phyloP scores from a whole-genome alignment of 2,113 vertebrate species.

The Burhinus bistriatus region DNA sequence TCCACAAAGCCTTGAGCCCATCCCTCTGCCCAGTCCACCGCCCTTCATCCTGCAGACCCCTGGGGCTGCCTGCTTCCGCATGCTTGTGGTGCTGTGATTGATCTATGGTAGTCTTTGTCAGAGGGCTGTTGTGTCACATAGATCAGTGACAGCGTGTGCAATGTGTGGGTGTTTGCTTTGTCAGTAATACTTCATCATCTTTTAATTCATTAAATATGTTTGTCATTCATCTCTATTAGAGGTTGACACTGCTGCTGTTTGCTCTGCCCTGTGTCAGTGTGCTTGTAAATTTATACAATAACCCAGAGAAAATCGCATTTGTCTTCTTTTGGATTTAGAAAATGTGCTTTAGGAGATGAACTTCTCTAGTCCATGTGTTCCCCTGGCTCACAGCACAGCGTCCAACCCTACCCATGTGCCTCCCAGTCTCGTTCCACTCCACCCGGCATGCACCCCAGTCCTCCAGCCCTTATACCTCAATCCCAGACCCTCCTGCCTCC shows the following conservation, averaged over 20 bases:
- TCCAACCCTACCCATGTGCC: rapidly evolving
- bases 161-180: neutral
- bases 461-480: neutral
- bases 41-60: neutral
- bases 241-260: neutral
- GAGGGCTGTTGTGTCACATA: neutral
- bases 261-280: conserved; percentile 30
- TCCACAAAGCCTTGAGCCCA: neutral
- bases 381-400: neutral
- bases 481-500: neutral
- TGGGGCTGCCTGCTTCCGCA: neutral
- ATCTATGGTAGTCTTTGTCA: neutral
- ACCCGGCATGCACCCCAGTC: rapidly evolving
- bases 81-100: neutral
- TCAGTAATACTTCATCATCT: conserved; percentile 29
- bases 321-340: neutral
- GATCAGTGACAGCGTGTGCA: neutral
- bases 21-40: neutral
- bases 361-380: neutral
- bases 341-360: neutral
- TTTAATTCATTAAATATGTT: conserved; percentile 18
- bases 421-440: neutral
- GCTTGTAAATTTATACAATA: neutral
- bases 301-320: neutral
- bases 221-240: conserved; percentile 39